A percentile compares a stretch with the other conserved stretches of the same genome.
phyloP scores from a whole-genome alignment of 2,888 invertebrate species.

The Panzeria rudis region DNA sequence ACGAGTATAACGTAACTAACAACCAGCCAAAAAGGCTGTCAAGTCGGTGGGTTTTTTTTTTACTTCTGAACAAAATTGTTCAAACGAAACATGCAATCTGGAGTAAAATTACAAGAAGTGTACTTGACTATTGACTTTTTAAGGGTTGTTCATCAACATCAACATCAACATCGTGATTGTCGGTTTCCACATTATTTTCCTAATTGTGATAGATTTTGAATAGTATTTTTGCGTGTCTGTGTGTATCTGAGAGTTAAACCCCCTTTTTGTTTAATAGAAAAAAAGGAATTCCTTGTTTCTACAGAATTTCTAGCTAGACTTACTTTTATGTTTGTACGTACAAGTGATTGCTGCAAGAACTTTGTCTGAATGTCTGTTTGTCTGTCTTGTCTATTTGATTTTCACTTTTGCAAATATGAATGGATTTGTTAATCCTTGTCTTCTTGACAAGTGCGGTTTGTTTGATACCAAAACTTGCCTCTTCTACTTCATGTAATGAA shows the following conservation, averaged over 20 bases:
- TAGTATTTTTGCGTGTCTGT: background rate
- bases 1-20: conserved; percentile 17
- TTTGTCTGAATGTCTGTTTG: conserved; percentile 24
- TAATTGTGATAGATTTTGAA: conserved; percentile 58
- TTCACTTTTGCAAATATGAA: conserved; percentile 81
- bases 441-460: conserved; percentile 83
- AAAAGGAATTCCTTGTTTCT: conserved; percentile 10
- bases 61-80: background rate
- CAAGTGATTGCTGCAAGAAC: conserved; percentile 21
- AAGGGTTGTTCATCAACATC: conserved; percentile 66
- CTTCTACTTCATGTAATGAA: conserved; percentile 60
- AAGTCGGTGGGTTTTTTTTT: conserved; percentile 7
- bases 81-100: background rate
- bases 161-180: conserved; percentile 6
- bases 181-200: conserved; percentile 56
- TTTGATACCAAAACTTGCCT: conserved; percentile 66
- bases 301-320: conserved; percentile 1
- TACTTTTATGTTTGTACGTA: background rate
- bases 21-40: conserved; percentile 29
- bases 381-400: conserved; percentile 76
- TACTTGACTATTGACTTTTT: conserved; percentile 69
- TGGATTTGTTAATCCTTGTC: conserved; percentile 82
- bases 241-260: conserved; percentile 34
- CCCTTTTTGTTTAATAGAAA: conserved; percentile 26
- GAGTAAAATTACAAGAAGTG: conserved; percentile 27